phyloP scores from a whole-genome alignment of 2,888 invertebrate genomes.

The Ophonus ardosiacus region DNA sequence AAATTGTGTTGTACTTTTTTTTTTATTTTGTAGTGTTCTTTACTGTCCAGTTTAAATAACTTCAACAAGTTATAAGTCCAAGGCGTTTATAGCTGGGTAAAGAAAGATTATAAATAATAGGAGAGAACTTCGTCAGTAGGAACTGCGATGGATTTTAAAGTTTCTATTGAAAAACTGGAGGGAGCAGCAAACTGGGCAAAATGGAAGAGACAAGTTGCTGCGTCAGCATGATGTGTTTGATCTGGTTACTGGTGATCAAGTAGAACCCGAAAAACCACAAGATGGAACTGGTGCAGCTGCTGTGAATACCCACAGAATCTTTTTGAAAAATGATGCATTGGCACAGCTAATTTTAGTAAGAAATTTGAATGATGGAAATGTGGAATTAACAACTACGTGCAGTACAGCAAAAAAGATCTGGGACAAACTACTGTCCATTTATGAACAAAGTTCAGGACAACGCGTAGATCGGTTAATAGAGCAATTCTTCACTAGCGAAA shows the following conservation, averaged over 20 bases:
- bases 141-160: slow-evolving; percentile 59
- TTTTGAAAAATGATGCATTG: slow-evolving; percentile 34
- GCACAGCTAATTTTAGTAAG: slow-evolving; percentile 65
- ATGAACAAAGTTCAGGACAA: slow-evolving; percentile 66
- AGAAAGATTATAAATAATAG: slow-evolving; percentile 25
- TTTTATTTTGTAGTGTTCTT: no score
- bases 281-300: slow-evolving; percentile 15
- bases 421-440: no score
- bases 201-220: slow-evolving; percentile 65
- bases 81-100: slow-evolving; percentile 39
- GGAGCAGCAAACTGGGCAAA: slow-evolving; percentile 62
- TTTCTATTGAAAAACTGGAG: slow-evolving; percentile 57
- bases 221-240: slow-evolving; percentile 65
- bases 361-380: slow-evolving; percentile 50
- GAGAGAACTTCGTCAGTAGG: neutral
- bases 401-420: slow-evolving; percentile 55
- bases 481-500: slow-evolving; percentile 65
- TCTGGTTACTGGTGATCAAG: slow-evolving; percentile 49
- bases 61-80: slow-evolving; percentile 19
- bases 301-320: slow-evolving; percentile 5
- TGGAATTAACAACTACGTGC: slow-evolving; percentile 56
- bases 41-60: no score
- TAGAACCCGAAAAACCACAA: slow-evolving; percentile 22
- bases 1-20: no score
- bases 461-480: slow-evolving; percentile 66